Percentiles rank a stretch among this genome's conserved stretches.
These are phyloP conservation scores for Chlorops oryzae DNA, from an alignment of 1,140 invertebrate species.

Conservation along the genomic window DNA sequence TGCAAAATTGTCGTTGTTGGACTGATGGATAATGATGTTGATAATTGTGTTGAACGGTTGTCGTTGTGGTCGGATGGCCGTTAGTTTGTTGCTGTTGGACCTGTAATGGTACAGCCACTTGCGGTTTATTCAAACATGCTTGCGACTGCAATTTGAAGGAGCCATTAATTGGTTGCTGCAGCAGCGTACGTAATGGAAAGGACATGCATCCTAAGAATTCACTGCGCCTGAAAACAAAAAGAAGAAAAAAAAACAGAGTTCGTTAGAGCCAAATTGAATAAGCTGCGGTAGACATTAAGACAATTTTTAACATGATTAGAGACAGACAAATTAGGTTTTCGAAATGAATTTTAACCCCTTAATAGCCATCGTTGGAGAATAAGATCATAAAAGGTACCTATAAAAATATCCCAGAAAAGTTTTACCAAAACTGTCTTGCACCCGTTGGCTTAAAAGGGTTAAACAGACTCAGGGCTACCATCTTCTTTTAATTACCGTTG, in stretches of 20 bases:
- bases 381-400: no score
- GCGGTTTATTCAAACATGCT: slow-evolving; percentile 33
- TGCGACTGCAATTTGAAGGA: slow-evolving; percentile 53
- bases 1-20: not conserved
- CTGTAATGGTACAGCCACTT: slow-evolving; percentile 3
- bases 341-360: no score
- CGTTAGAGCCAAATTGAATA: no score
- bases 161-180: slow-evolving; percentile 51
- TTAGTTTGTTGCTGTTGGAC: not conserved
- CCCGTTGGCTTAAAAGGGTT: no score
- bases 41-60: not conserved
- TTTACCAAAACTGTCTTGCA: no score
- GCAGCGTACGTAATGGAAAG: slow-evolving; percentile 63
- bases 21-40: not conserved
- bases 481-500: no score
- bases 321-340: no score
- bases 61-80: not conserved
- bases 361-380: no score
- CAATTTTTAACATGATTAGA: no score
- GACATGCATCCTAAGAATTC: slow-evolving; percentile 75
- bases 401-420: no score
- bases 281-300: no score
- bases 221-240: slow-evolving; percentile 55
- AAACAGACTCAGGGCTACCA: no score
- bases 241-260: slow-evolving; percentile 35